A percentile compares a stretch with the other conserved stretches of the same genome.
Conservation (phyloP, 2,888 invertebrate species). For the Linyphia triangularis region DNA sequence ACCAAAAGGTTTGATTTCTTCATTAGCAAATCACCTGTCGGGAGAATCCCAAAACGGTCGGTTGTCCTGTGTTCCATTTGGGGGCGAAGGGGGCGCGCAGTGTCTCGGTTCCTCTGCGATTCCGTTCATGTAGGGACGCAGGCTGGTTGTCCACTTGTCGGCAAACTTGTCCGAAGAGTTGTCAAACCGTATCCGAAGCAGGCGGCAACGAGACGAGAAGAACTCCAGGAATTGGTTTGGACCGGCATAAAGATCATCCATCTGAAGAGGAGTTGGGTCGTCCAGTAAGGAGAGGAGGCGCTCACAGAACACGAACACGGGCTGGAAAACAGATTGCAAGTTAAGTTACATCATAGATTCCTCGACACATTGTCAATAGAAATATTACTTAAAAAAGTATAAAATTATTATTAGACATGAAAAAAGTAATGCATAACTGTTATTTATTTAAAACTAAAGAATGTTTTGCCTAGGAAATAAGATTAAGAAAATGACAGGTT, state of each 20-base stretch:
- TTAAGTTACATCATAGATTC: neutral
- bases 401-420: neutral
- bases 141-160: constrained; percentile 39
- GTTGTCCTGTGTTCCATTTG: constrained; percentile 46
- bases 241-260: constrained; percentile 33
- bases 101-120: constrained; percentile 55
- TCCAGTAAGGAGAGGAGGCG: constrained; percentile 81
- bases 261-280: constrained; percentile 9
- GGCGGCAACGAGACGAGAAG: constrained; percentile 52
- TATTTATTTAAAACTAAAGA: neutral
- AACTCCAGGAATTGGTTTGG: constrained; percentile 62
- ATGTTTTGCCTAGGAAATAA: too few species aligned
- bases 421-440: neutral
- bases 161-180: neutral
- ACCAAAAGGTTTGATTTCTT: too few species aligned
- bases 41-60: constrained; percentile 67
- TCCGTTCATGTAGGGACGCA: constrained; percentile 42
- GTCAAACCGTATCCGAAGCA: constrained; percentile 36
- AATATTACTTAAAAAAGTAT: neutral
- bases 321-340: constrained; percentile 81
- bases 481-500: too few species aligned
- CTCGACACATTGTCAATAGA: neutral
- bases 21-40: constrained; percentile 63
- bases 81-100: constrained; percentile 64
- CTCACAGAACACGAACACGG: constrained; percentile 88